These are phyloP conservation scores for Cassiopea andromeda DNA, from an alignment of 30 jellyfish, hydroid and myxozoan species.

Conservation along the genomic window DNA sequence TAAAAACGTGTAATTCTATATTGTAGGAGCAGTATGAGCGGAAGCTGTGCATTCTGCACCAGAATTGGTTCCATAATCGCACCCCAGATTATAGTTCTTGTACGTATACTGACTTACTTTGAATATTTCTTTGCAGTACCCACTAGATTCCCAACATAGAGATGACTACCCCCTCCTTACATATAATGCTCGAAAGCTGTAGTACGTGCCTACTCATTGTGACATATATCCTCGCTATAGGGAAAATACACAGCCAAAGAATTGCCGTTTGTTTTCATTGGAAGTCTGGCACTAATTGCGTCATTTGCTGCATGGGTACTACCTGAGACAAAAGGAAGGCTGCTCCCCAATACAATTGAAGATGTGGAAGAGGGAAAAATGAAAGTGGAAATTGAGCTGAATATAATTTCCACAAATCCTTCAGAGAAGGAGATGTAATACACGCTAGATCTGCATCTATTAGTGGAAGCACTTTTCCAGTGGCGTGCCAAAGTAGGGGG, in stretches of 20 bases:
- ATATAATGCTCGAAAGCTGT: neutral
- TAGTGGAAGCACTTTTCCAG: too few relatives aligned
- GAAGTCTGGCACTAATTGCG: slow-evolving; percentile 56
- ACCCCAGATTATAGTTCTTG: slow-evolving; percentile 73
- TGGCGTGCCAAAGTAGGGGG: too few relatives aligned
- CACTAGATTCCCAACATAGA: neutral
- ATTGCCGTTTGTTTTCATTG: slow-evolving; percentile 63
- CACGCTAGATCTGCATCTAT: too few relatives aligned
- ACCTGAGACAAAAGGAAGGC: slow-evolving; percentile 73
- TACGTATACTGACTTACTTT: too few relatives aligned
- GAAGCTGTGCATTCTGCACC: slow-evolving; percentile 67
- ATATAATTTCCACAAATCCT: too few relatives aligned
- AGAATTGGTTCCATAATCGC: slow-evolving; percentile 78
- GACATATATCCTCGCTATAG: slow-evolving; percentile 13
- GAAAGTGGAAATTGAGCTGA: neutral
- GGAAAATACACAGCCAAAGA: slow-evolving; percentile 62
- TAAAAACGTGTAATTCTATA: neutral
- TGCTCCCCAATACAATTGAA: slow-evolving; percentile 61
- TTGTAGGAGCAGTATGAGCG: slow-evolving; percentile 53
- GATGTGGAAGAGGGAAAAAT: slow-evolving; percentile 26
- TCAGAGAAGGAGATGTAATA: too few relatives aligned
- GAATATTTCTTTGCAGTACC: neutral
- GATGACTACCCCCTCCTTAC: neutral
- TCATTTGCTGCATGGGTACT: slow-evolving; percentile 29
- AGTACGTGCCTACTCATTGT: neutral